Base-by-base conservation (phyloP, 2,888 invertebrate species). In the Cotesia congregata region DNA sequence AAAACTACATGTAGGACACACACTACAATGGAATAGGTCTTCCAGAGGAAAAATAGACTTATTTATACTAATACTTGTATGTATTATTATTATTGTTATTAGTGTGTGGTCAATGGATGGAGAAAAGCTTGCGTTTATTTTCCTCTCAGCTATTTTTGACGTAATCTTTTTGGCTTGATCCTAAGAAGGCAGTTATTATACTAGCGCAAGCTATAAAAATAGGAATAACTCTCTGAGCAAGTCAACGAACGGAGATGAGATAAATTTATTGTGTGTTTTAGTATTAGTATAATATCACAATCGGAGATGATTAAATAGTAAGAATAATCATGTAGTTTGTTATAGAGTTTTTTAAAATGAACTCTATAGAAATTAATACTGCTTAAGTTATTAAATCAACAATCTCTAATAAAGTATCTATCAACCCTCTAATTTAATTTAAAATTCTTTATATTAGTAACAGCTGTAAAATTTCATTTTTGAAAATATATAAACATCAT, bases 181-280 rank as follows among this genome's bases (percentile, higher is more conserved):
- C 76, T 30, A 30, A 30, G 30, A 30, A 30, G 67, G 69, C 59
- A 41, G 50, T 50, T 50, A 50, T 50, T 50, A 50, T 50, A 50
- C 17, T 15, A 7, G 15, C 6, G 73, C 41, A 20, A 65, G 83
- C 87, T 87, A 88, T 88, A 89, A 88, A 89, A 87, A 85, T 83
- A 84, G 86, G 87, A 88, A 88, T 89, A 88, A 89, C 87, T 88
- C 88, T 88, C 85, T 84, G 85, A 79, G 80, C 75, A 72, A 78
- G 75, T 50, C 50, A 12, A 50, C 9, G 50, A 50, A 50, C 50
- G 30, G 3, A 30, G 30, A 30, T 30, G 30, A 30, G 30, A 30
- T 30, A 30, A 30, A 30, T 30, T 30, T 30, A 30, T 30, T 30
- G 30, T 30, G 3, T 30, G 2, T 30, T 30, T 68, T 74, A 75